Conservation (phyloP, 2,888 invertebrate species). For the Hirtodrosophila confusa region DNA sequence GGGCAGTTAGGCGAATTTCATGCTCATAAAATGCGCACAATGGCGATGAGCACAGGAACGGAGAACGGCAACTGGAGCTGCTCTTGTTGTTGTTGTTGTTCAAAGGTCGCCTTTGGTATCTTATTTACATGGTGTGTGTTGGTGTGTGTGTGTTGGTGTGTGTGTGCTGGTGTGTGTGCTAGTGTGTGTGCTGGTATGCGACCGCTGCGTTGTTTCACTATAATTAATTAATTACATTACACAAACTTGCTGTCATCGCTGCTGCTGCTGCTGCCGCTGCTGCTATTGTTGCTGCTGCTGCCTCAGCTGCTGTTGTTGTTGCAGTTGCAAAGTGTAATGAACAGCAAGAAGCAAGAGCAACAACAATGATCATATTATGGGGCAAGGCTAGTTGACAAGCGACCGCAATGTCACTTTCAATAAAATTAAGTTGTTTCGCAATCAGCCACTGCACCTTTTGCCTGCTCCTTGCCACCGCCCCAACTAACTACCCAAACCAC, state of each 20-base stretch:
- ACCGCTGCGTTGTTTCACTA: constrained; percentile 64
- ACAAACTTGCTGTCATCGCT: constrained; percentile 74
- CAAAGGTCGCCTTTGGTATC: constrained; percentile 27
- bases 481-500: neutral
- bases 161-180: constrained; percentile 6
- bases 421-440: constrained; percentile 71
- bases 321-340: constrained; percentile 51
- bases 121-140: constrained; percentile 16
- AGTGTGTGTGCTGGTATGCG: constrained; percentile 41
- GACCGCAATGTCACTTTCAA: constrained; percentile 69
- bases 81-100: constrained; percentile 11
- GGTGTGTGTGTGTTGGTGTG: neutral
- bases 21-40: constrained; percentile 52
- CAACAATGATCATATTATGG: constrained; percentile 21
- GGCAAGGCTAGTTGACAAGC: constrained; percentile 41
- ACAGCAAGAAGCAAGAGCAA: constrained; percentile 22
- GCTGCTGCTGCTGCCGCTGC: constrained; percentile 27
- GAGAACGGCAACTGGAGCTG: constrained; percentile 1
- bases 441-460: constrained; percentile 57
- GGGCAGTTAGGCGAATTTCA: constrained; percentile 34
- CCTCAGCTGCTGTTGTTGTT: constrained; percentile 30
- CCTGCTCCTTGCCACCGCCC: neutral
- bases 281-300: constrained; percentile 29
- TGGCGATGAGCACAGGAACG: constrained; percentile 29
- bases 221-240: constrained; percentile 81